These are phyloP conservation scores for Cheilosia vulpina DNA, from an alignment of 2,888 invertebrate species.

Conservation along the genomic window DNA sequence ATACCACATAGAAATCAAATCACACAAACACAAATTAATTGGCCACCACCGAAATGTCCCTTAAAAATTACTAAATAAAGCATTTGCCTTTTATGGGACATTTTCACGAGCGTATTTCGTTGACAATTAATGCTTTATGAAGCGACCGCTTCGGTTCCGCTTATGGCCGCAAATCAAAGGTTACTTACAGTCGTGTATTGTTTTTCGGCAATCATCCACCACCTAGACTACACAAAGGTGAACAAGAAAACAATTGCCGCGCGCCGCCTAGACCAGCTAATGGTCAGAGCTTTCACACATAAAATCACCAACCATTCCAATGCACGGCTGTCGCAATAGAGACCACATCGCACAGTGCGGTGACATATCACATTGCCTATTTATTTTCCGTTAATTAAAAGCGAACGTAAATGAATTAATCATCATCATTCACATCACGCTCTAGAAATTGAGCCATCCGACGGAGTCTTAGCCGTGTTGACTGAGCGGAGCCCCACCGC, in stretches of 20 bases:
- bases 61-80: not conserved
- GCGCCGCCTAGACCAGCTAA: conserved; percentile 26
- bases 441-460: conserved; percentile 72
- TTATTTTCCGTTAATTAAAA: conserved; percentile 73
- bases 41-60: not conserved
- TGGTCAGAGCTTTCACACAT: conserved; percentile 55
- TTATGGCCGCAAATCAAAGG: conserved; percentile 23
- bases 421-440: conserved; percentile 75
- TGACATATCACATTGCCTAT: conserved; percentile 67
- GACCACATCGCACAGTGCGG: conserved; percentile 13
- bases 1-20: not conserved
- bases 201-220: conserved; percentile 48
- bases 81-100: conserved; percentile 10
- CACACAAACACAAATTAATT: not conserved
- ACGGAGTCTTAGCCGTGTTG: conserved; percentile 39
- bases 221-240: conserved; percentile 15
- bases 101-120: conserved; percentile 19
- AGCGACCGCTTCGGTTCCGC: conserved; percentile 40
- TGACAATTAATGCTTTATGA: conserved; percentile 43
- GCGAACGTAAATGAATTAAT: conserved; percentile 72
- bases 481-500: not conserved
- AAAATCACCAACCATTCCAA: not conserved
- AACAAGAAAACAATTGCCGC: conserved; percentile 51
- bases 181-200: conserved; percentile 37
- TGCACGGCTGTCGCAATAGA: conserved; percentile 21